Evolutionary conservation across 2,113 vertebrate genomes (phyloP).

Genomic region (Cyphomyrus plagiostoma): DNA sequence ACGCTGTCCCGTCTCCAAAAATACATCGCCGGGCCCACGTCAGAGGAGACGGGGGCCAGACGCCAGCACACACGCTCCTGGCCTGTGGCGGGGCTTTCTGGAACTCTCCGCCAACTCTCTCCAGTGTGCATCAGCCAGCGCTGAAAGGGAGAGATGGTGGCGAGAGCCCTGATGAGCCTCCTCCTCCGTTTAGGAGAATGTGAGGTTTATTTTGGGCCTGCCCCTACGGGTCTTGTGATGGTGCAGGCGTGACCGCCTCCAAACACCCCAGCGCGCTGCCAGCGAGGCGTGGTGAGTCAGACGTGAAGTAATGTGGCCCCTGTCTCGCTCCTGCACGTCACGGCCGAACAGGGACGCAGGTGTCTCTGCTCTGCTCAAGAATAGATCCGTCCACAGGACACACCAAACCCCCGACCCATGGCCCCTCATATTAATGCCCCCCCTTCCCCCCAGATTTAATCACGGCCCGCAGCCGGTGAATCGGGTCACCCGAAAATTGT

Average conservation of each 20-base stretch:
- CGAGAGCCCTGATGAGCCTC: background rate
- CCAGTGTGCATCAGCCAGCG: background rate
- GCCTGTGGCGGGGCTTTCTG: conserved; percentile 33
- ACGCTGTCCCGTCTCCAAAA: background rate
- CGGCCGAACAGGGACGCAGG: conserved; percentile 62
- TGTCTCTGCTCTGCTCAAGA: conserved; percentile 58
- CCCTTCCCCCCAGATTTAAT: conserved; percentile 53
- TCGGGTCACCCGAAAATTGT: conserved; percentile 61
- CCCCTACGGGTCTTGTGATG: conserved; percentile 3
- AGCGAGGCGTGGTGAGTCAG: conserved; percentile 16
- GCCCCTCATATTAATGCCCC: conserved; percentile 47
- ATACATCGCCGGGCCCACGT: background rate
- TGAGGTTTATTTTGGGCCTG: background rate
- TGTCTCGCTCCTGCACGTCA: conserved; percentile 62
- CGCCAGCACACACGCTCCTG: background rate
- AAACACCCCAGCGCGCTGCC: background rate
- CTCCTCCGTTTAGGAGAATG: background rate
- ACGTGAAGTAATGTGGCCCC: conserved; percentile 59
- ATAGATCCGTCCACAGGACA: conserved; percentile 72
- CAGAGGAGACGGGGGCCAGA: background rate
- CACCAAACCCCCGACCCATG: conserved; percentile 58
- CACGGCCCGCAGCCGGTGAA: conserved; percentile 63
- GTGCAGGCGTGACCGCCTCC: background rate
- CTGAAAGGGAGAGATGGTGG: background rate
- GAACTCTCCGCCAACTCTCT: conserved; percentile 19